Base-by-base conservation (phyloP, 2,888 invertebrate species). In the Lycophotia porphyrea region DNA sequence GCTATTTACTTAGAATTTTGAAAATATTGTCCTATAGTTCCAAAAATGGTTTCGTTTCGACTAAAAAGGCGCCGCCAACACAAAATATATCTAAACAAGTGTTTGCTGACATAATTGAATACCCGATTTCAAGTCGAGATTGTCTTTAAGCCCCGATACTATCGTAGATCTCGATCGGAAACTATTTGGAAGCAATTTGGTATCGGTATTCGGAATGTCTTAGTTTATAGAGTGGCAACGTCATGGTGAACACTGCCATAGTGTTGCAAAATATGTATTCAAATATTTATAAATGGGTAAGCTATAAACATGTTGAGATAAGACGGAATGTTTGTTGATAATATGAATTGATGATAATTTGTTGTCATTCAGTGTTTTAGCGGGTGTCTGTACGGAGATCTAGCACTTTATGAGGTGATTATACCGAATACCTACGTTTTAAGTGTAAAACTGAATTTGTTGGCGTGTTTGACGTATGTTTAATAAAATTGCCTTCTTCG, bases 181-280 rank as follows among this genome's bases (percentile, higher is more conserved):
- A 92, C 91, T 92, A 90, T 92, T 92, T 92, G 91, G 91, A 91
- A 90, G 91, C 92, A 92, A 93, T 94, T 93, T 91, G 89, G 93
- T 91, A 89, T 89, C 88, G 91, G 90, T 86, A 91, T 89, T 90
- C 84, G 84, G 89, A 90, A 92, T 92, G 88, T 91, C 88, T 88
- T 79, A 90, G 90, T 90, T 92, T 93, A 91, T 91, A 88, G 84
- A 89, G 87, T 88, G 85, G 81, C 84, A 86, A 80, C 89, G 89
- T 89, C 88, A 89, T 88, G 86, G 89, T 86, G 85, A 87, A 90
- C 88, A 88, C 82, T 75, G 84, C 88, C 88, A 88, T 86, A 88
- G 88, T 88, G 89, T 93, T 93, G 92, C 90, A 89, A 91, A 93
- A 91, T 91, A 92, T 90, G 89, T 90, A 92, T 91, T 91, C 91